A percentile compares a stretch with the other conserved stretches of the same genome.
Conservation (phyloP, 2,797 vertebrate species). For the Alcedo quadribrachys region DNA sequence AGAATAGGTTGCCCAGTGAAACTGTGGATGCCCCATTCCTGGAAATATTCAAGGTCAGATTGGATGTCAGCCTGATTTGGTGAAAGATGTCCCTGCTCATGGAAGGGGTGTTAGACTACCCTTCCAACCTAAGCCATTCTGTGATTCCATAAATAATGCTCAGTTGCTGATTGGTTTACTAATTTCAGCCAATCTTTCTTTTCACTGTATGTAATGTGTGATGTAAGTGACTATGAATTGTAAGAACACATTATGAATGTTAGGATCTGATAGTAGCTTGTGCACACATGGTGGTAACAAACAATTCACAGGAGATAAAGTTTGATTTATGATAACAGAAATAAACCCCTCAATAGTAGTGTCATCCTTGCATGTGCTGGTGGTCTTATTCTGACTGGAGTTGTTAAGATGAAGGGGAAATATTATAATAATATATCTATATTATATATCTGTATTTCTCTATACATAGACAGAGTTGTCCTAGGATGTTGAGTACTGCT, state of each 20-base stretch:
- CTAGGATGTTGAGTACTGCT: neutral
- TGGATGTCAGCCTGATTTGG: neutral
- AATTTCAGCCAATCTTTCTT: neutral
- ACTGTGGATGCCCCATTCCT: neutral
- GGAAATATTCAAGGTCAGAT: neutral
- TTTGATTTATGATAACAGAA: neutral
- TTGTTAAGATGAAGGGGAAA: neutral
- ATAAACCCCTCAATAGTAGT: neutral
- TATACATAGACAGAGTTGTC: neutral
- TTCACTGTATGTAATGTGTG: rapidly evolving
- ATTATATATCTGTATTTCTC: neutral
- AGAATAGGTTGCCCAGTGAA: neutral
- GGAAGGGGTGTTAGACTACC: neutral
- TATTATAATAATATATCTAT: too few species aligned
- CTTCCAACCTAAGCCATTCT: neutral
- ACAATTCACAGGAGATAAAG: neutral
- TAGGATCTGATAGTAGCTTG: neutral
- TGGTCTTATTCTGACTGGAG: neutral
- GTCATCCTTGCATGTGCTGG: neutral
- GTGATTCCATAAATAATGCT: neutral
- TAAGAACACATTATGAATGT: neutral
- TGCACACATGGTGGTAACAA: neutral
- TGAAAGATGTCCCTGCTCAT: neutral
- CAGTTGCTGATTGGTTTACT: neutral
- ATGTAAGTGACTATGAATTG: neutral